Evolutionary conservation across 2,113 vertebrate genomes (phyloP).

Genomic region (Pteronura brasiliensis): DNA sequence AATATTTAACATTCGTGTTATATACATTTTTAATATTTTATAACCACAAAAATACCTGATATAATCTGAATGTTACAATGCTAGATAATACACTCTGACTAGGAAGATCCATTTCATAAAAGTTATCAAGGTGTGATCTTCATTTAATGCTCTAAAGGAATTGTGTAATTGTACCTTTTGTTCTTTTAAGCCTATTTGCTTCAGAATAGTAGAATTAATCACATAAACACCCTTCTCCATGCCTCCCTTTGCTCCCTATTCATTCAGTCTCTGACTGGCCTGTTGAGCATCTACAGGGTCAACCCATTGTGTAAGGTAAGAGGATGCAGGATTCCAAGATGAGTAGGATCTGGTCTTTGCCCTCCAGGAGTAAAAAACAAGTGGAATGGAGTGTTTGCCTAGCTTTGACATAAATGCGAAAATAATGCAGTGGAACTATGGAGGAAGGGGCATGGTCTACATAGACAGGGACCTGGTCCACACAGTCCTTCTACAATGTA

Average conservation of each 20-base stretch:
- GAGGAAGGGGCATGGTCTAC: neutral
- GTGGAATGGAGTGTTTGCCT: neutral
- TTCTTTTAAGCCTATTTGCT: neutral
- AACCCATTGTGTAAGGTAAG: neutral
- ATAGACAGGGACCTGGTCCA: neutral
- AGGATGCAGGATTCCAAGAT: neutral
- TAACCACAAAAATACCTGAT: neutral
- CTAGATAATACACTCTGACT: neutral
- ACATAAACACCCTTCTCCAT: neutral
- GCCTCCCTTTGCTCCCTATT: neutral
- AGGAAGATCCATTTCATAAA: constrained; percentile 1
- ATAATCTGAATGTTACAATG: neutral
- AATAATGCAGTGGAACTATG: neutral
- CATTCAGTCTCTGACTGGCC: neutral
- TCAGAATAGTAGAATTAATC: neutral
- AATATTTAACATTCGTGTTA: neutral
- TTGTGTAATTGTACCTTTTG: neutral
- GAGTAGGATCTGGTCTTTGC: neutral
- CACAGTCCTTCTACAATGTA: neutral
- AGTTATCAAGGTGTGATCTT: neutral
- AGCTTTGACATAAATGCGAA: neutral
- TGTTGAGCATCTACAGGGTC: neutral
- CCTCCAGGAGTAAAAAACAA: neutral
- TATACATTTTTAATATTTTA: neutral
- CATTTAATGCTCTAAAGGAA: neutral